Conservation (phyloP, 2,797 vertebrate species). For the Rhinatrema bivittatum region DNA sequence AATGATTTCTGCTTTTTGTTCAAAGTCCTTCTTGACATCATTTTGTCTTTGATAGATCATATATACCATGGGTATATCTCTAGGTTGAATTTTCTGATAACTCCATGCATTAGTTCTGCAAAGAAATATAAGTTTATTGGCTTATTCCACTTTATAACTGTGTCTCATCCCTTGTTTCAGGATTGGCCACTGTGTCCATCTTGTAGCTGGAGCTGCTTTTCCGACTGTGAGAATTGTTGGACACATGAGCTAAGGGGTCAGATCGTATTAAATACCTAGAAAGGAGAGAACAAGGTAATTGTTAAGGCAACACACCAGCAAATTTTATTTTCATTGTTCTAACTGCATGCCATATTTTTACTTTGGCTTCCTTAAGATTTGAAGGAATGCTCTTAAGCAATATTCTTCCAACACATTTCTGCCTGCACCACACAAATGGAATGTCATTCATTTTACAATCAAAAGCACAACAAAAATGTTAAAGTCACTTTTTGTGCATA, state of each 20-base stretch:
- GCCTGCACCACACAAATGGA: too few species aligned
- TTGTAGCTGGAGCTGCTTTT: constrained; percentile 62
- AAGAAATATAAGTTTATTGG: not conserved
- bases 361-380: too few species aligned
- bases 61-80: not conserved
- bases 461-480: too few species aligned
- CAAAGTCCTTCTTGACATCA: not conserved
- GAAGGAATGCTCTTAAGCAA: too few species aligned
- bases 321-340: rapidly evolving
- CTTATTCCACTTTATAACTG: constrained; percentile 66
- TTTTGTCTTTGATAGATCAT: not conserved
- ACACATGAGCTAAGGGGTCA: constrained; percentile 85
- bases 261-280: constrained; percentile 91
- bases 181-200: constrained; percentile 62
- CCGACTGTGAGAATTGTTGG: constrained; percentile 67
- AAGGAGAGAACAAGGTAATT: not conserved
- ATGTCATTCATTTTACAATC: too few species aligned
- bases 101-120: not conserved
- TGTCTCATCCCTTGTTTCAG: constrained; percentile 80
- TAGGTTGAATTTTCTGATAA: not conserved
- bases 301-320: too few species aligned
- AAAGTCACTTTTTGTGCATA: too few species aligned
- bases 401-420: too few species aligned
- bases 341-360: too few species aligned
- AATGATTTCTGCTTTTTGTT: not conserved